Conservation (phyloP, 2,797 vertebrate species). For the Sus cebifrons region DNA sequence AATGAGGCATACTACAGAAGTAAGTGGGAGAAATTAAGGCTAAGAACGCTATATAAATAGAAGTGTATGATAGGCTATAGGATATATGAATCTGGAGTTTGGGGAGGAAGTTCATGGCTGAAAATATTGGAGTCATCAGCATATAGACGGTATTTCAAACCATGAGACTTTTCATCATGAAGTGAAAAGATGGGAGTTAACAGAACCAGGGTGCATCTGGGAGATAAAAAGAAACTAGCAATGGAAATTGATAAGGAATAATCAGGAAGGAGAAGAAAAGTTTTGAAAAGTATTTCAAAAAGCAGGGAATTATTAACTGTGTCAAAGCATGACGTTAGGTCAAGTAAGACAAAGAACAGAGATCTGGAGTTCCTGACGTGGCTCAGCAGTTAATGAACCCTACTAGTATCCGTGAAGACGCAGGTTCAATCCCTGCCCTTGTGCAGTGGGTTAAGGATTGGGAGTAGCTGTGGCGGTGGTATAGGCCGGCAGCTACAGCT, state of each 20-base stretch:
- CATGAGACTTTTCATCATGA: not conserved
- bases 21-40: not conserved
- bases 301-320: not conserved
- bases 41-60: not conserved
- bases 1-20: not conserved
- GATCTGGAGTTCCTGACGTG: not conserved
- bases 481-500: no score
- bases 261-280: not conserved
- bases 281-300: slow-evolving; percentile 23
- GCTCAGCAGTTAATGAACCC: no score
- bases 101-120: not conserved
- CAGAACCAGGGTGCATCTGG: not conserved
- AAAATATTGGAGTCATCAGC: not conserved
- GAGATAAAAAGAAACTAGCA: not conserved
- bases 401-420: no score
- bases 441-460: no score
- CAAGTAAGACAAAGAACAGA: not conserved
- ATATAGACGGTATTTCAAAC: not conserved
- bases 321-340: not conserved
- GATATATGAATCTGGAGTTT: not conserved
- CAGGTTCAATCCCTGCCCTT: no score
- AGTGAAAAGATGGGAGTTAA: not conserved
- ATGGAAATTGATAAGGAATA: not conserved
- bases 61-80: not conserved
- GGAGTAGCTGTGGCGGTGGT: no score